Conservation (phyloP, 2,888 invertebrate genomes). For the Conomelus anceps region DNA sequence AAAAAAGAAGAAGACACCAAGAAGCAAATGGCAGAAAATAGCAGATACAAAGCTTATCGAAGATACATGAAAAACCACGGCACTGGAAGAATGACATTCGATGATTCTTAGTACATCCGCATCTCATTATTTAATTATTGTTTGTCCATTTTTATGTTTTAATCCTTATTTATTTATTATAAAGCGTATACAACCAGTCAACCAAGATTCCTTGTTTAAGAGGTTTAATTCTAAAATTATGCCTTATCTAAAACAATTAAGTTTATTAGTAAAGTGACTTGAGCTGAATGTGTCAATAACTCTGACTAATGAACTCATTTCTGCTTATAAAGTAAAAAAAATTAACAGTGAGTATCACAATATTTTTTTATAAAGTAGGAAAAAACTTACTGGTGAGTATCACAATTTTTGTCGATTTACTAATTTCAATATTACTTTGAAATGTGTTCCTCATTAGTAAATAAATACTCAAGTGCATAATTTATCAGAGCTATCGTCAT, state of each 20-base stretch:
- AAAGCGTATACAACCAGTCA: not conserved
- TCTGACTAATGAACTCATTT: not conserved
- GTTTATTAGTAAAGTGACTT: not conserved
- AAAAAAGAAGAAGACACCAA: constrained; percentile 79
- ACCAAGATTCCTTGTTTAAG: not conserved
- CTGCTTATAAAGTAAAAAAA: not conserved
- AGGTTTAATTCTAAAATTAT: not conserved
- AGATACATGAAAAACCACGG: constrained; percentile 88
- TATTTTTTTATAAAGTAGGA: not conserved
- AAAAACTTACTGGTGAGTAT: not conserved
- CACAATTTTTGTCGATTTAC: no score
- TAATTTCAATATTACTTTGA: no score
- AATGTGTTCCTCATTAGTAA: not conserved
- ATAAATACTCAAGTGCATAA: not conserved
- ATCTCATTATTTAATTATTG: not conserved
- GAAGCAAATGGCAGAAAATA: constrained; percentile 76
- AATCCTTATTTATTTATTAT: not conserved
- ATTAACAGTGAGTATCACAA: not conserved
- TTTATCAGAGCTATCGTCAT: not conserved
- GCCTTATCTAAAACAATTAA: not conserved
- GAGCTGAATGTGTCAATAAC: not conserved
- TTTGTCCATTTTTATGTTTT: not conserved
- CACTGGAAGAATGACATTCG: constrained; percentile 84
- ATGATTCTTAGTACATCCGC: constrained; percentile 49
- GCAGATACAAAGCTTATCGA: constrained; percentile 80